Base-by-base conservation (phyloP, 2,113 vertebrate species). In the Hemichromis elongatus region DNA sequence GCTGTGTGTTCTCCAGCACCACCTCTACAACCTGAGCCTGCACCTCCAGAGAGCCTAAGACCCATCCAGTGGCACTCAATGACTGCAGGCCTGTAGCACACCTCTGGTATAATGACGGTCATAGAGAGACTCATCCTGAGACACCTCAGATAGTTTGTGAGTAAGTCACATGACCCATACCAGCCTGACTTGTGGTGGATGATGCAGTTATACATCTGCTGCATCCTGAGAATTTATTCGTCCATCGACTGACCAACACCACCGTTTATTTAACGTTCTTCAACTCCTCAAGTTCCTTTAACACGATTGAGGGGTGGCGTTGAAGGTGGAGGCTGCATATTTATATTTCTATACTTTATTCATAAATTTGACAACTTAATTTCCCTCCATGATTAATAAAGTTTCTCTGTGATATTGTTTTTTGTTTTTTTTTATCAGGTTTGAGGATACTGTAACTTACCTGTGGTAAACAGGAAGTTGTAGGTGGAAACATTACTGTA, bases 231-330 rank as follows among this genome's bases (percentile, higher is more conserved):
- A 56, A 12, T 26, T 56, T 26, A 56, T 26, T 26, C 24, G 24
- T 56, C 54, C 53, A 1, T 2, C 21, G 28, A 63, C n/a, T 35
- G 30, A 63, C 1, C 59, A 63, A 12, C 59, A 35, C 10, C 59
- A 63, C 30, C 7, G 18, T 0, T 63, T 35, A 18, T 35, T 12
- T 0, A 63, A 12, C n/a, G 59, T 35, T 0, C 30, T 63, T 37
- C 33, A 30, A 63, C 30, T 63, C 35, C 0, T 63, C 3, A 2
- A 63, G 59, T 0, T 35, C 18, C 30, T 63, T 63, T 63, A 63
- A 63, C 6, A 12, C 0, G 18, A 12, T 35, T 37, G 59, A 63
- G 59, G n/a, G 59, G n/a, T 0, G 6, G 30, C 16, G 59, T 11
- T 37, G 30, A n/a, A 63, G 59, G 59, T 35, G 59, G 30, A 63